These are phyloP conservation scores for Semnornis frantzii DNA, from an alignment of 2,113 vertebrate species.

Conservation along the genomic window DNA sequence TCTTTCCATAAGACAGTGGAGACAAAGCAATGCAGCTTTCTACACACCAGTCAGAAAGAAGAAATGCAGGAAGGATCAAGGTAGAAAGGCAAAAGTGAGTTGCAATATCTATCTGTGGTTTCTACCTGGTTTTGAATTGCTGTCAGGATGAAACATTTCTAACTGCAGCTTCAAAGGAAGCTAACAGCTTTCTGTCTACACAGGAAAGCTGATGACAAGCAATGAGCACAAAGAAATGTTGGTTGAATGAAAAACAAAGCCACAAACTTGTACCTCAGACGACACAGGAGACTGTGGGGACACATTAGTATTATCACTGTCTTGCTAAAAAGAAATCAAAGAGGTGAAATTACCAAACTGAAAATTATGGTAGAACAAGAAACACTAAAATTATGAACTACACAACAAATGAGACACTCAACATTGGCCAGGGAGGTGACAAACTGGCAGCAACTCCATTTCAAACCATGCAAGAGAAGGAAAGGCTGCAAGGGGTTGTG, in stretches of 20 bases:
- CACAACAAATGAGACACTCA: not conserved
- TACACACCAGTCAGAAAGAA: not conserved
- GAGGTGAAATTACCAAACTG: slow-evolving; percentile 75
- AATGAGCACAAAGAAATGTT: slow-evolving; percentile 11
- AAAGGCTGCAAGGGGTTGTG: not conserved
- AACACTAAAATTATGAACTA: slow-evolving; percentile 36
- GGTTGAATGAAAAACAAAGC: slow-evolving; percentile 32
- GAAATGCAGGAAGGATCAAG: not conserved
- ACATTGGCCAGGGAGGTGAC: not conserved
- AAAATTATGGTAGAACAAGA: slow-evolving; percentile 59
- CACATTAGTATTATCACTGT: slow-evolving; percentile 84
- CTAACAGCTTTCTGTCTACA: not conserved
- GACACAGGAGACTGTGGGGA: slow-evolving; percentile 84
- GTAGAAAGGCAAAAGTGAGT: not conserved
- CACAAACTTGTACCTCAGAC: slow-evolving; percentile 81
- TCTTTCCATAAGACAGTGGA: not conserved
- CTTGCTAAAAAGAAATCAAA: slow-evolving; percentile 83
- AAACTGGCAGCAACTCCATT: not conserved
- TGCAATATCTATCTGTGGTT: not conserved
- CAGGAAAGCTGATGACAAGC: not conserved
- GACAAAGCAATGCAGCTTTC: not conserved
- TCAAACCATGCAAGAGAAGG: not conserved
- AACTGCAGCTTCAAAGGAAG: not conserved
- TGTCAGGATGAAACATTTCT: not conserved
- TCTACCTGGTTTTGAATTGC: not conserved